Evolutionary conservation across 2,797 vertebrate species (phyloP).

Genomic region (Silurus aristotelis): DNA sequence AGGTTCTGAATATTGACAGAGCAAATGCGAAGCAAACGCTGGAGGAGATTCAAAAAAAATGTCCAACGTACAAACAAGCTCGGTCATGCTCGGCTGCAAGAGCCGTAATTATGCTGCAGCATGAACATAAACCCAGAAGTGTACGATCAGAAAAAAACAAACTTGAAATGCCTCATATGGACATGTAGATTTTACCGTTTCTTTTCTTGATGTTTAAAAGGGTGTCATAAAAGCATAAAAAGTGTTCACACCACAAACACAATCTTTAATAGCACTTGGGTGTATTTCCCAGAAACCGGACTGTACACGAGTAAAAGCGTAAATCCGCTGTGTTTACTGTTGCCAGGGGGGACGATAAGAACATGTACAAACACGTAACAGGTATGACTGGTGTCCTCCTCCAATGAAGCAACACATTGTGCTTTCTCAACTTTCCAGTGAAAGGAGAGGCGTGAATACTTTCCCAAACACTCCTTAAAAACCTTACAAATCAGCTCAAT

Average conservation of each 20-base stretch:
- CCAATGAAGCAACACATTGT: conserved; percentile 10
- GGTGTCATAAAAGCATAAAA: too few species aligned
- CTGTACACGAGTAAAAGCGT: neutral
- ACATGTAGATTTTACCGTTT: too few species aligned
- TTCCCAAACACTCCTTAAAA: conserved; percentile 34
- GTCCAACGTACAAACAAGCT: neutral
- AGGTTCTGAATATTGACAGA: neutral
- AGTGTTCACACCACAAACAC: neutral
- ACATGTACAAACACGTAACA: conserved; percentile 34
- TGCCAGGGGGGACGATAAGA: neutral
- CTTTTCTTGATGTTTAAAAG: too few species aligned
- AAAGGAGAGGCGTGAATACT: conserved; percentile 32
- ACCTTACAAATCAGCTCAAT: neutral
- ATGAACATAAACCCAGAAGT: neutral
- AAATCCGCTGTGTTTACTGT: neutral
- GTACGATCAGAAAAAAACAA: too few species aligned
- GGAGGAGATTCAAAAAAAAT: neutral
- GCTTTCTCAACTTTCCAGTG: neutral
- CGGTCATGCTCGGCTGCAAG: too few species aligned
- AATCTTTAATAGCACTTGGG: neutral
- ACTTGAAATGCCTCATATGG: neutral
- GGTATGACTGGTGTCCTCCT: conserved; percentile 43
- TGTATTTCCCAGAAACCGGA: neutral
- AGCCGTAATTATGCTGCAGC: neutral
- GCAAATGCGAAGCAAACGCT: neutral